Evolutionary conservation across 1,140 invertebrate species (phyloP).

Genomic region (Stratiolaelaps scimitus): DNA sequence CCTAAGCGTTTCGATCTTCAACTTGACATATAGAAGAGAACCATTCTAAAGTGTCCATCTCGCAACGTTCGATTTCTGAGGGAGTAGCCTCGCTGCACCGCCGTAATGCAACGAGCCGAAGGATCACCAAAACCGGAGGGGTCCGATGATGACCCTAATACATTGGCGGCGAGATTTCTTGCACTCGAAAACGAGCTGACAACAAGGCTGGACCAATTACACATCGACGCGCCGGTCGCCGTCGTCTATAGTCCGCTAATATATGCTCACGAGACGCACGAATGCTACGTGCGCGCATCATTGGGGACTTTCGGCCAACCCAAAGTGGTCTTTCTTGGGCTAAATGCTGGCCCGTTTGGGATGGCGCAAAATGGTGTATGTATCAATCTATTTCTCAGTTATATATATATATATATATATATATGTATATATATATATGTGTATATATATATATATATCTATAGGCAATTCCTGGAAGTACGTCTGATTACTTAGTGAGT

Average conservation of each 20-base stretch:
- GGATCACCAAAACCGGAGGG: too few species aligned
- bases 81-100: too few species aligned
- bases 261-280: slow-evolving; percentile 63
- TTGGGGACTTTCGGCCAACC: neutral
- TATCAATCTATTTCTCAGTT: slow-evolving; percentile 38
- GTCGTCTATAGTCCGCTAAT: slow-evolving; percentile 70
- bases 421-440: neutral
- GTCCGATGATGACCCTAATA: too few species aligned
- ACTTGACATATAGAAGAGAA: too few species aligned
- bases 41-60: too few species aligned
- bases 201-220: slow-evolving; percentile 37
- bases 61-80: too few species aligned
- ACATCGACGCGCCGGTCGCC: slow-evolving; percentile 45
- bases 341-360: slow-evolving; percentile 86
- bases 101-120: too few species aligned
- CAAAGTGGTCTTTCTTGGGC: slow-evolving; percentile 65
- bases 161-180: slow-evolving; percentile 34
- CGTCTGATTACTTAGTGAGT: neutral
- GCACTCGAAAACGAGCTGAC: slow-evolving; percentile 36
- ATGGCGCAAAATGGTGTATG: slow-evolving; percentile 79
- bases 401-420: neutral
- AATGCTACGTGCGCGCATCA: slow-evolving; percentile 52
- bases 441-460: neutral
- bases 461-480: neutral
- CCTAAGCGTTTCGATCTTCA: too few species aligned